A percentile compares a stretch with the other conserved stretches of the same genome.
These are phyloP conservation scores for Xestoiulus laeticollis DNA, from an alignment of 2,888 invertebrate genomes.

Conservation along the genomic window DNA sequence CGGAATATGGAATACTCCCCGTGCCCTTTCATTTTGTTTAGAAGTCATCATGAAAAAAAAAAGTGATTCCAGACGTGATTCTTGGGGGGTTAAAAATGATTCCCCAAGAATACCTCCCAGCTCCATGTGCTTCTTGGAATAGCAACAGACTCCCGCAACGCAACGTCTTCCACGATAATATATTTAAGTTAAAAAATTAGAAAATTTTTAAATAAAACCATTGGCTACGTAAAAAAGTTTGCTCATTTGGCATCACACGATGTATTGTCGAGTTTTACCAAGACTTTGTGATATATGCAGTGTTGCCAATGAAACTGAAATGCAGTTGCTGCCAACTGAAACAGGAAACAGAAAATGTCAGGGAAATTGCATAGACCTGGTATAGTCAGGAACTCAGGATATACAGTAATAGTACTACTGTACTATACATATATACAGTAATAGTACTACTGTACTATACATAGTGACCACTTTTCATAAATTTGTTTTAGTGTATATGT, in stretches of 20 bases:
- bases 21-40: neutral
- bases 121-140: neutral
- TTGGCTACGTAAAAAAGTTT: neutral
- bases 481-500: too few species aligned
- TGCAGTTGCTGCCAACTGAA: neutral
- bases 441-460: too few species aligned
- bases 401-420: too few species aligned
- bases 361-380: too few species aligned
- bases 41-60: neutral
- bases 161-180: neutral
- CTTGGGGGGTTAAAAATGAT: neutral
- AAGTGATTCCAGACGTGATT: neutral
- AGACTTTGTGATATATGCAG: neutral
- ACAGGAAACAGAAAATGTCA: neutral
- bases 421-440: too few species aligned
- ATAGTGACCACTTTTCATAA: too few species aligned
- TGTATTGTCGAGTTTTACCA: too few species aligned
- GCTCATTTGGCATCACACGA: neutral
- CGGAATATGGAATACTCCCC: neutral
- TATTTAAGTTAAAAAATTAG: neutral
- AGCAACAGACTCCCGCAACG: constrained; percentile 11
- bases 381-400: too few species aligned
- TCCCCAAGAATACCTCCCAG: neutral
- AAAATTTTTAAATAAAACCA: neutral
- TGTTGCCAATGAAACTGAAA: neutral